A percentile compares a stretch with the other conserved stretches of the same genome.
Conservation (phyloP, 1,140 invertebrate species). For the Dufourea novaeangliae region DNA sequence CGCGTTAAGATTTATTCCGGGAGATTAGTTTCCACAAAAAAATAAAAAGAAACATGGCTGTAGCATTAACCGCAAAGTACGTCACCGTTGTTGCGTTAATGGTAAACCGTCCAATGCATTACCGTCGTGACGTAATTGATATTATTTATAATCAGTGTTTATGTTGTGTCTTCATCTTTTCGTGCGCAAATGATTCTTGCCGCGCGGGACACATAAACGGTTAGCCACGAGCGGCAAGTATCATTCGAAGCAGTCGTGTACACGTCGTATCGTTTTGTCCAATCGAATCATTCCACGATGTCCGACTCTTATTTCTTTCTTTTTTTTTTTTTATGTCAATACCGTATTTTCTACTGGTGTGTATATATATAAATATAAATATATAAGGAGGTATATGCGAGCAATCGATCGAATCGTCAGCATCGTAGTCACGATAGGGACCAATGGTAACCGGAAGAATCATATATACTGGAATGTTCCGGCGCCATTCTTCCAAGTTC, state of each 20-base stretch:
- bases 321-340: slow-evolving; percentile 7
- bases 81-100: not conserved
- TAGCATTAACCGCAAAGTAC: not conserved
- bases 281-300: slow-evolving; percentile 17
- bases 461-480: slow-evolving; percentile 4
- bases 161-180: not conserved
- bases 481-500: slow-evolving; percentile 11
- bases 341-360: slow-evolving; percentile 34
- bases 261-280: not conserved
- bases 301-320: not conserved
- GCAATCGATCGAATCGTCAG: slow-evolving; percentile 51
- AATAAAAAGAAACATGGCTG: not conserved
- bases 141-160: slow-evolving; percentile 12
- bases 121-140: not conserved
- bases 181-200: not conserved
- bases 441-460: slow-evolving; percentile 41
- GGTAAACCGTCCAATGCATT: slow-evolving; percentile 7
- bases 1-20: not conserved
- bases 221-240: not conserved
- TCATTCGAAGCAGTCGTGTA: not conserved
- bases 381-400: slow-evolving; percentile 51
- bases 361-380: slow-evolving; percentile 46
- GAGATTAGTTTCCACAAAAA: not conserved
- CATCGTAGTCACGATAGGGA: slow-evolving; percentile 40
- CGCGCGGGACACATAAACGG: not conserved